phyloP scores from a whole-genome alignment of 2,797 vertebrate species.

The Sebastes minor region DNA sequence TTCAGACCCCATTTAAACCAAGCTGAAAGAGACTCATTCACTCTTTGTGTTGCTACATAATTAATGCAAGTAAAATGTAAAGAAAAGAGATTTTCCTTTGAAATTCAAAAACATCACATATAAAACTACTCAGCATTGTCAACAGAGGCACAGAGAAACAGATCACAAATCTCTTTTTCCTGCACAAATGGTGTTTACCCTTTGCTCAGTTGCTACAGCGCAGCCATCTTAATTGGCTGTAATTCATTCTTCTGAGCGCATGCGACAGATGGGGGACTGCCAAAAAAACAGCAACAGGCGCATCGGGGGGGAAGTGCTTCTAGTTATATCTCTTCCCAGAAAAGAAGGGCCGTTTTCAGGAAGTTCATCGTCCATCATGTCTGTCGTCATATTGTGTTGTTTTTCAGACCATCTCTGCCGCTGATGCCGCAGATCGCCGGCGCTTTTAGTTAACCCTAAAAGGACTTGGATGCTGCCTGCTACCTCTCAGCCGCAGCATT shows the following conservation, averaged over 20 bases:
- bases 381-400: conserved; percentile 17
- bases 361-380: conserved; percentile 28
- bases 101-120: neutral
- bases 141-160: conserved; percentile 1
- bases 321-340: conserved; percentile 28
- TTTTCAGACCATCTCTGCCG: neutral
- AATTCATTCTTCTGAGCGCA: conserved; percentile 56
- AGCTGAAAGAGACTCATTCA: neutral
- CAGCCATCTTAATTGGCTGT: conserved; percentile 63
- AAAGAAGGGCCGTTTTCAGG: conserved; percentile 32
- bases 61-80: neutral
- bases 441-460: conserved; percentile 56
- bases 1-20: neutral
- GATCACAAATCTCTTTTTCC: conserved; percentile 25
- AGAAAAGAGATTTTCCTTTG: neutral
- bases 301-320: conserved; percentile 1
- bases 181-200: conserved; percentile 58
- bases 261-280: conserved; percentile 61
- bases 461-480: conserved; percentile 42
- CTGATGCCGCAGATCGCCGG: conserved; percentile 1
- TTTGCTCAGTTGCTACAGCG: conserved; percentile 50
- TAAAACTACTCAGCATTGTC: neutral
- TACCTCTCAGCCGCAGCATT: conserved; percentile 18
- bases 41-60: neutral
- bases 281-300: conserved; percentile 47